Base-by-base conservation (phyloP, 2,888 invertebrate species). In the Cephus spinipes region DNA sequence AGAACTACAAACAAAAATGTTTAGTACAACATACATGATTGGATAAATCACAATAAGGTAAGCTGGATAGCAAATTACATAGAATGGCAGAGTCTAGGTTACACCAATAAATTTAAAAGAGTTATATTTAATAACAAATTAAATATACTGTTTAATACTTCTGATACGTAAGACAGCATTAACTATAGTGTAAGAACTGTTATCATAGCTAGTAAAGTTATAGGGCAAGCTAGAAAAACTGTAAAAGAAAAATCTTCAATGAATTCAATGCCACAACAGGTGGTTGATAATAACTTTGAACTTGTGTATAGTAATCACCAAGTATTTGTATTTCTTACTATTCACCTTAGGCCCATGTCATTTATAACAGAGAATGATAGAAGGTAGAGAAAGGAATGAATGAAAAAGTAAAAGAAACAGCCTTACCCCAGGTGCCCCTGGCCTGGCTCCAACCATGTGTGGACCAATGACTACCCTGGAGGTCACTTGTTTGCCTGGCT, bases 401-500 rank as follows among this genome's bases (percentile, higher is more conserved):
- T 23, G 32, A 74, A 77, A 71, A 75, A 35, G 30, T 75, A 15
- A 34, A 36, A 23, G 34, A 76, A 79, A 68, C 74, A 68, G n/a
- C 92, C 94, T 94, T 94, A 96, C 96, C 92, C 95, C 95, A 85
- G 97, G 96, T 91, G 95, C 95, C 85, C 96, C 96, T 76, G 96
- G 95, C 90, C 97, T 93, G 75, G 96, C 93, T 86, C 96, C 96
- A 84, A 96, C 95, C 93, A 97, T 95, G 92, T 97, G 96, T 87
- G 95, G 96, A 87, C 96, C 96, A 86, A 97, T 95, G 86, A 97
- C 96, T 87, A 98, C 96, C 89, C 97, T 94, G 76, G 96, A 95
- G 80, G 96, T 94, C 82, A 96, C 95, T 80, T 90, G 91, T 82
- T 91, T 91, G 73, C 87, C 90, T 92, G 97, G 97, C 91, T 95